Conservation (phyloP, 2,888 invertebrate species). For the Diogma glabrata region DNA sequence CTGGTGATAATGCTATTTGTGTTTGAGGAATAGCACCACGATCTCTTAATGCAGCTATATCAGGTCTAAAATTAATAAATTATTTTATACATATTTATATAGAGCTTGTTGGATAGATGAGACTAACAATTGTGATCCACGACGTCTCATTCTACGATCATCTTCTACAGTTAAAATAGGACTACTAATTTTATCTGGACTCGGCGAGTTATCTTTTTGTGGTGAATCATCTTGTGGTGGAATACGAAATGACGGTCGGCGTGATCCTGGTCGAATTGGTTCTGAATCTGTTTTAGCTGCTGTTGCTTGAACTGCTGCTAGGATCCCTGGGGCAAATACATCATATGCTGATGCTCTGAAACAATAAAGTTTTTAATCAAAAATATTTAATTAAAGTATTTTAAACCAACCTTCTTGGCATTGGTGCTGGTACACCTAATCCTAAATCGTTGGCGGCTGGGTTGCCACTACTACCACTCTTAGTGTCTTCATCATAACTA, state of each 20-base stretch:
- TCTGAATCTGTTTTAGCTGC: constrained; percentile 29
- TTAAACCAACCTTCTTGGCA: constrained; percentile 53
- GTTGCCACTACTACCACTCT: constrained; percentile 29
- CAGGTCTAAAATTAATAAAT: constrained; percentile 47
- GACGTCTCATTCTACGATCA: constrained; percentile 57
- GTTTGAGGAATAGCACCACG: constrained; percentile 40
- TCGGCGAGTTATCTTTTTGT: constrained; percentile 40
- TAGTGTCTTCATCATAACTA: constrained; percentile 73
- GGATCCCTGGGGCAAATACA: constrained; percentile 56
- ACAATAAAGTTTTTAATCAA: background rate
- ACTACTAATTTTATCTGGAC: constrained; percentile 42
- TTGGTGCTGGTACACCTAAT: constrained; percentile 56
- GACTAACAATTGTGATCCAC: constrained; percentile 76
- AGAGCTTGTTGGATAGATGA: background rate
- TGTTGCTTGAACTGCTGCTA: constrained; percentile 35
- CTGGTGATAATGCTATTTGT: constrained; percentile 35
- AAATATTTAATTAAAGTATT: constrained; percentile 3
- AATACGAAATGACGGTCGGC: constrained; percentile 50
- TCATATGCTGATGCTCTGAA: constrained; percentile 70
- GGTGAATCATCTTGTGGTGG: constrained; percentile 42
- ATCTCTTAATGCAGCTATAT: constrained; percentile 52
- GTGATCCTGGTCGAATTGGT: constrained; percentile 38
- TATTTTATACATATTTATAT: background rate
- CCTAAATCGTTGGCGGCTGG: constrained; percentile 39
- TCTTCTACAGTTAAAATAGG: constrained; percentile 55